Evolutionary conservation across 2,797 vertebrate species (phyloP).

Genomic region (Octomys mimax): DNA sequence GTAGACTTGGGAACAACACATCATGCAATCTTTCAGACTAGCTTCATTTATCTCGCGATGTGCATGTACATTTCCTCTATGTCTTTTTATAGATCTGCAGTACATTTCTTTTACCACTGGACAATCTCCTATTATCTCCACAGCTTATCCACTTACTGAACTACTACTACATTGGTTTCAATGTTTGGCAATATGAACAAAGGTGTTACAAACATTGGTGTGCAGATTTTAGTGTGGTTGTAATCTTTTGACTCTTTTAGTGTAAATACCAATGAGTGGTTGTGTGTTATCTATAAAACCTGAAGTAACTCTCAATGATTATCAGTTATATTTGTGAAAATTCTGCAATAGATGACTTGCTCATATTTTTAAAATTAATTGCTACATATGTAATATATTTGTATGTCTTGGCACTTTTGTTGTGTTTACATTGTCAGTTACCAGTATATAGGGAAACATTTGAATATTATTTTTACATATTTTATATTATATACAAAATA

Average conservation of each 20-base stretch:
- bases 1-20: neutral
- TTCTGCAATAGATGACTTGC: neutral
- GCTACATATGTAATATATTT: neutral
- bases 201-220: neutral
- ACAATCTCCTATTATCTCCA: neutral
- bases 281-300: neutral
- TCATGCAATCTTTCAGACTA: neutral
- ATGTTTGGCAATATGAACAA: neutral
- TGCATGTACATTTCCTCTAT: neutral
- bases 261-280: neutral
- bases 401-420: neutral
- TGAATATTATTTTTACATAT: neutral
- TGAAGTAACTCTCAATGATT: neutral
- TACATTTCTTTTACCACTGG: neutral
- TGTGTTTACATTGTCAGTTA: neutral
- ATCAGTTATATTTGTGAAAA: neutral
- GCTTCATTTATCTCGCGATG: neutral
- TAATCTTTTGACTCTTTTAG: neutral
- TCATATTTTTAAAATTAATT: neutral
- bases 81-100: neutral
- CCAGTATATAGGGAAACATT: neutral
- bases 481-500: too few species aligned
- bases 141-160: neutral
- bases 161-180: neutral
- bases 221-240: neutral